phyloP scores from a whole-genome alignment of 2,888 invertebrate species.

The Metallyticus violacea region DNA sequence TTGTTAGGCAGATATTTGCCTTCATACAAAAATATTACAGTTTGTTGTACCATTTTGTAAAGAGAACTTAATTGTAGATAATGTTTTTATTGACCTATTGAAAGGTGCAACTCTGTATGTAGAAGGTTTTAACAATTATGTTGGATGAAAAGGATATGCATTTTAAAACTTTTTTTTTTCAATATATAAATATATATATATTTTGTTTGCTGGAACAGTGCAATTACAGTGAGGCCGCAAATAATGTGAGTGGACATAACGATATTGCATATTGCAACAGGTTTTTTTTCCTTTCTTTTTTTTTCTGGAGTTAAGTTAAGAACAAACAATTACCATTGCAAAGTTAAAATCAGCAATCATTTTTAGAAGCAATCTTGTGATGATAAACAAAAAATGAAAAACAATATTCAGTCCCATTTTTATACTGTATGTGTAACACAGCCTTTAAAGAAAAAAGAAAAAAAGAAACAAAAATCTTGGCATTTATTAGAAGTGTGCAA shows the following conservation, averaged over 20 bases:
- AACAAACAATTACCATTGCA: not conserved
- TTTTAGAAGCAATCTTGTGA: not conserved
- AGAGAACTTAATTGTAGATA: constrained; percentile 18
- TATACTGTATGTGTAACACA: not conserved
- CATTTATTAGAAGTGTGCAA: constrained; percentile 1
- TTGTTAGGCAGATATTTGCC: constrained; percentile 17
- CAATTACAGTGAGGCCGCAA: not conserved
- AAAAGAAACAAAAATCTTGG: not conserved
- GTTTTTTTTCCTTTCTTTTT: no score
- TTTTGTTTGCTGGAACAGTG: constrained; percentile 20
- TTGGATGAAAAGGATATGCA: constrained; percentile 6
- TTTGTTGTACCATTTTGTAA: constrained; percentile 23
- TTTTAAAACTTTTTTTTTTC: constrained; percentile 7
- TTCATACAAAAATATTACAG: not conserved
- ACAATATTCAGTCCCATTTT: not conserved
- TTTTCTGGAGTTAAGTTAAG: not conserved
- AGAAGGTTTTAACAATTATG: not conserved
- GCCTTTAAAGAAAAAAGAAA: not conserved
- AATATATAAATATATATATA: not conserved
- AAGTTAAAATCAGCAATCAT: not conserved
- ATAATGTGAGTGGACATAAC: not conserved
- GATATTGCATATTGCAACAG: not conserved
- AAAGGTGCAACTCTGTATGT: not conserved
- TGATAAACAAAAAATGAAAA: not conserved
- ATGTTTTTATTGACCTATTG: constrained; percentile 18